These are phyloP conservation scores for Junonia oenone DNA, from an alignment of 2,888 invertebrate genomes.

Conservation along the genomic window DNA sequence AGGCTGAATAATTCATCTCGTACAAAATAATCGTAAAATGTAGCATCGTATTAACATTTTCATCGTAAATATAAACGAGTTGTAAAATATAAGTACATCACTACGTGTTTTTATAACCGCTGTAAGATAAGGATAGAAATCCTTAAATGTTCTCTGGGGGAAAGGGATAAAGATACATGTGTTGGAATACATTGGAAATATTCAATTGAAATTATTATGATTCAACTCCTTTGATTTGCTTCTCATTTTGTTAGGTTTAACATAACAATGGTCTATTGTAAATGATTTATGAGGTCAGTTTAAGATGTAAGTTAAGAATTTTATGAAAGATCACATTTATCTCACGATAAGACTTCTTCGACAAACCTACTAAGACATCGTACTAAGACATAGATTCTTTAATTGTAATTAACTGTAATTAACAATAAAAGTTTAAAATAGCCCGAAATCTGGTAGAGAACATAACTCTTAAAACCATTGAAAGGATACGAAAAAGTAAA, in stretches of 20 bases:
- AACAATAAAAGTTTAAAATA: too few species aligned
- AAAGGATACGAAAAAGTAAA: too few species aligned
- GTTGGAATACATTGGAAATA: slow-evolving; percentile 29
- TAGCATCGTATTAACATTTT: not conserved
- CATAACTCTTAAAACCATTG: too few species aligned
- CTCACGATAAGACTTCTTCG: not conserved
- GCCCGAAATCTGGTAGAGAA: too few species aligned
- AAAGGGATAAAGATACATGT: slow-evolving; percentile 16
- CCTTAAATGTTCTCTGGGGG: not conserved
- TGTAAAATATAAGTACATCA: not conserved
- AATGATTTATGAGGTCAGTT: slow-evolving; percentile 22
- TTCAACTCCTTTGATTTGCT: slow-evolving; percentile 19
- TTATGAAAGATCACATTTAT: not conserved
- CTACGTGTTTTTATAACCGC: not conserved
- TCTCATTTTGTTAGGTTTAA: slow-evolving; percentile 19
- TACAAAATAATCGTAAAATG: not conserved
- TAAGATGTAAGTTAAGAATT: slow-evolving; percentile 19
- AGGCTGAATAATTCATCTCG: not conserved
- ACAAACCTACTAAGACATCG: too few species aligned
- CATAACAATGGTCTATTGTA: slow-evolving; percentile 25
- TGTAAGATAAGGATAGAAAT: not conserved
- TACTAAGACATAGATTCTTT: too few species aligned
- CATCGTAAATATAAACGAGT: not conserved
- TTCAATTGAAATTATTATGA: slow-evolving; percentile 26
- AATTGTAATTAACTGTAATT: not conserved